phyloP scores from a whole-genome alignment of 1,140 invertebrate species.

The Pseudomyrmex gracilis region DNA sequence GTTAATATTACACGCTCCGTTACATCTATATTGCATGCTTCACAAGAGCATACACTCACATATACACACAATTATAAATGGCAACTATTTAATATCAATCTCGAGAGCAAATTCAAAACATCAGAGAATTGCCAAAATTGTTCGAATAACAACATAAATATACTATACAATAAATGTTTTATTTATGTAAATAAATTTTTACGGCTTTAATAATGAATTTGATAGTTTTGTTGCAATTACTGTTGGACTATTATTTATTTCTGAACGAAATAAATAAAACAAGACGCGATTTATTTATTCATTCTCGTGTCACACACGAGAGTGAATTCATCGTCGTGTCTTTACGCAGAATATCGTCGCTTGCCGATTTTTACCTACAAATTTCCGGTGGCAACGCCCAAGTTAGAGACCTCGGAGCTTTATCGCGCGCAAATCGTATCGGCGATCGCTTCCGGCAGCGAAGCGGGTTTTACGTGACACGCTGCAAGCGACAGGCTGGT shows the following conservation, averaged over 20 bases:
- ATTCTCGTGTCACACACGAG: background rate
- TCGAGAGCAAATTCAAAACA: too few species aligned
- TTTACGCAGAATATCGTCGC: background rate
- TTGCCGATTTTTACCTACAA: background rate
- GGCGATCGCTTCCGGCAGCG: conserved; percentile 19
- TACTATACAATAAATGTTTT: too few species aligned
- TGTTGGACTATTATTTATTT: too few species aligned
- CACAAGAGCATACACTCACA: too few species aligned
- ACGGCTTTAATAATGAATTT: too few species aligned
- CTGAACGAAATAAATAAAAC: too few species aligned
- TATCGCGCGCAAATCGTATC: conserved; percentile 10
- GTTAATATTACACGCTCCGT: conserved; percentile 5
- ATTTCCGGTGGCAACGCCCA: background rate
- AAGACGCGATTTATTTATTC: background rate
- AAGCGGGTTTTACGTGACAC: conserved; percentile 29
- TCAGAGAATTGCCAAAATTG: too few species aligned
- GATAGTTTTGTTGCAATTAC: too few species aligned
- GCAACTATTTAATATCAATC: conserved; percentile 5
- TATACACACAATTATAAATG: background rate
- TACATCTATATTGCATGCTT: background rate
- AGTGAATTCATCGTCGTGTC: background rate
- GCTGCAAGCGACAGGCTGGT: background rate
- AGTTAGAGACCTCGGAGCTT: conserved; percentile 11
- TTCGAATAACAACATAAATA: too few species aligned
- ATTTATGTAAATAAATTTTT: too few species aligned